phyloP scores from a whole-genome alignment of 2,888 invertebrate species.

The Callinectes sapidus region DNA sequence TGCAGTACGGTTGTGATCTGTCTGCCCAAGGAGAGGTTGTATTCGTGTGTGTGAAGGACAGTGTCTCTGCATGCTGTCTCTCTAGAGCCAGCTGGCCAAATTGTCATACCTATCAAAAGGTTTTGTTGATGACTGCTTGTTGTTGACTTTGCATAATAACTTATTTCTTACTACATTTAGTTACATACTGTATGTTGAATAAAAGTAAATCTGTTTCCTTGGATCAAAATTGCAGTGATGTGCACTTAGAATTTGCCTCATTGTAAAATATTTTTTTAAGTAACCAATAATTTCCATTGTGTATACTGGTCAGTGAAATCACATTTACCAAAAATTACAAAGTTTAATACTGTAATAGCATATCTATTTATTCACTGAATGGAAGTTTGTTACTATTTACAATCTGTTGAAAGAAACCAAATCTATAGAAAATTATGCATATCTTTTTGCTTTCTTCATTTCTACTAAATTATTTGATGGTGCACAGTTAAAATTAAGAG shows the following conservation, averaged over 20 bases:
- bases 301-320: not conserved
- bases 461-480: not conserved
- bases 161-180: not conserved
- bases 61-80: slow-evolving; percentile 47
- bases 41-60: slow-evolving; percentile 33
- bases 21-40: slow-evolving; percentile 30
- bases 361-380: not conserved
- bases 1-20: slow-evolving; percentile 41
- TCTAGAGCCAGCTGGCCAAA: not conserved
- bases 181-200: not conserved
- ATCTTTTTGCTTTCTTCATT: not conserved
- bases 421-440: not conserved
- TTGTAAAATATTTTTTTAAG: not conserved
- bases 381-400: not conserved
- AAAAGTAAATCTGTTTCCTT: not conserved
- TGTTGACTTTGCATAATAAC: slow-evolving; percentile 11
- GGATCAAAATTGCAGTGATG: not conserved
- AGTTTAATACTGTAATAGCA: not conserved
- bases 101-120: slow-evolving; percentile 2
- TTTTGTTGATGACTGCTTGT: not conserved
- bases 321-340: not conserved
- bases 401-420: not conserved
- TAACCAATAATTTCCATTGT: not conserved
- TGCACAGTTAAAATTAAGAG: not conserved
- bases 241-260: not conserved